These are phyloP conservation scores for Passer domesticus DNA, from an alignment of 2,113 vertebrate species.

Conservation along the genomic window DNA sequence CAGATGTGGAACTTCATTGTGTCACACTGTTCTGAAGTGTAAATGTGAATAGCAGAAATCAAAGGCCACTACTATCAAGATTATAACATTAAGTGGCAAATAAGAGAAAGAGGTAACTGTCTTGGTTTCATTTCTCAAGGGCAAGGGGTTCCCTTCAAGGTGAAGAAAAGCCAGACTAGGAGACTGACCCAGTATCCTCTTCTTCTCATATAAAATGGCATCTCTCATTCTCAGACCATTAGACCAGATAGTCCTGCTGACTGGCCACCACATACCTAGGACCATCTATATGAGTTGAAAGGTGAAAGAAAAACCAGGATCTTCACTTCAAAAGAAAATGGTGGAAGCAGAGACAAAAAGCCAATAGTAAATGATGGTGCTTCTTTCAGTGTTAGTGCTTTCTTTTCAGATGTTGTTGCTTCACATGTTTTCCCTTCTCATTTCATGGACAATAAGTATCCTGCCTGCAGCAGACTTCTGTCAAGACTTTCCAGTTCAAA, in stretches of 20 bases:
- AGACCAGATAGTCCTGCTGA: not conserved
- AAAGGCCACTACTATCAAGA: not conserved
- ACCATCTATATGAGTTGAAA: not conserved
- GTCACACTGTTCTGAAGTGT: not conserved
- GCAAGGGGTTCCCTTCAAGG: not conserved
- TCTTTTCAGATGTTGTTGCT: not conserved
- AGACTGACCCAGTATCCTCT: not conserved
- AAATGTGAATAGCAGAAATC: not conserved
- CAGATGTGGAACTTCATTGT: not conserved
- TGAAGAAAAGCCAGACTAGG: not conserved
- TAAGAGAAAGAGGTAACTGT: not conserved
- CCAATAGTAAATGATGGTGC: not conserved
- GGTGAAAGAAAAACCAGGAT: not conserved
- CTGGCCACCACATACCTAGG: not conserved
- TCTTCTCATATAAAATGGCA: not conserved
- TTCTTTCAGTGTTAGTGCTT: not conserved
- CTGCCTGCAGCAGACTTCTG: not conserved
- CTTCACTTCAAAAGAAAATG: not conserved
- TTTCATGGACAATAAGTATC: not conserved
- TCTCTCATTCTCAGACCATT: not conserved
- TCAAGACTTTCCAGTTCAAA: not conserved
- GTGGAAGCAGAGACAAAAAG: not conserved
- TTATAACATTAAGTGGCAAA: not conserved
- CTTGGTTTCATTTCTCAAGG: not conserved
- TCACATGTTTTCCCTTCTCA: not conserved